Evolutionary conservation across 1,140 invertebrate species (phyloP).

Genomic region (Lycorma delicatula): DNA sequence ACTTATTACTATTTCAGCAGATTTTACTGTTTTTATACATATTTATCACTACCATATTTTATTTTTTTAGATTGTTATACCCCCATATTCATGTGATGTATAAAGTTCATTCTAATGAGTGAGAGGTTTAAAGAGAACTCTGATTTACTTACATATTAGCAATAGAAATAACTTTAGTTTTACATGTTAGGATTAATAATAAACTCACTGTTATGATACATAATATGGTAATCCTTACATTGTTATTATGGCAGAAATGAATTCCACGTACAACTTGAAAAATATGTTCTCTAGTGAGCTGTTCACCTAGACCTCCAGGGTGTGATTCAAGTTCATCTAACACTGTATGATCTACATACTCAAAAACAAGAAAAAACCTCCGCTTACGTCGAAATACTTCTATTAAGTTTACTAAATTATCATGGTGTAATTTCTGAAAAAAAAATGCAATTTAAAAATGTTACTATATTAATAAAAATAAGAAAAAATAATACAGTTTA

Average conservation of each 20-base stretch:
- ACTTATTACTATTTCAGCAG: too few relatives aligned
- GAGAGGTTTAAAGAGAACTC: too few relatives aligned
- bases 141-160: too few relatives aligned
- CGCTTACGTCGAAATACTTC: conserved; percentile 78
- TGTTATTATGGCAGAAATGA: conserved; percentile 77
- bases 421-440: conserved; percentile 72
- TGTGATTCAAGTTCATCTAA: conserved; percentile 71
- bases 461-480: not conserved
- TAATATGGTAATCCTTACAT: too few relatives aligned
- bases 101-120: too few relatives aligned
- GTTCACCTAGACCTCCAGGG: conserved; percentile 58
- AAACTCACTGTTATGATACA: too few relatives aligned
- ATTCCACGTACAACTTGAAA: conserved; percentile 76
- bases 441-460: not conserved
- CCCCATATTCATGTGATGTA: too few relatives aligned
- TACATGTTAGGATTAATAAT: too few relatives aligned
- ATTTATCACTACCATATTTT: too few relatives aligned
- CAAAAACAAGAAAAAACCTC: conserved; percentile 80
- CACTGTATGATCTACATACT: conserved; percentile 78
- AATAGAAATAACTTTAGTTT: too few relatives aligned
- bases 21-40: too few relatives aligned
- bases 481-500: conserved; percentile 1
- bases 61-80: too few relatives aligned
- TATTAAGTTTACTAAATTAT: conserved; percentile 80
- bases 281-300: conserved; percentile 59